These are phyloP conservation scores for Aphrophora alni DNA, from an alignment of 2,888 invertebrate species.

Conservation along the genomic window DNA sequence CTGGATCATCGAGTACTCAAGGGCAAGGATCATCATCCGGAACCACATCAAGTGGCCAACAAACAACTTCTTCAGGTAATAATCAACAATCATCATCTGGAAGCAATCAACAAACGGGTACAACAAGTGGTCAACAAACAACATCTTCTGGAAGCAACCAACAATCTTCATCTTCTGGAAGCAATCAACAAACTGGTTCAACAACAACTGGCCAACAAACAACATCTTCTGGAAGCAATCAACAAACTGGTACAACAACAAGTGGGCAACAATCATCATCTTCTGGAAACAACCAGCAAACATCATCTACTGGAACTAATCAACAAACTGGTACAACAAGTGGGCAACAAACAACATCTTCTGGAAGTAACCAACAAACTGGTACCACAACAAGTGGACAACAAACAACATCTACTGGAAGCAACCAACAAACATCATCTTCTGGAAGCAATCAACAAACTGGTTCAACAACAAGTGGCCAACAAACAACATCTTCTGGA, in stretches of 20 bases:
- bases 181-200: constrained; percentile 40
- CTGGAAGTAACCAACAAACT: constrained; percentile 35
- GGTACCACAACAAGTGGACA: constrained; percentile 6
- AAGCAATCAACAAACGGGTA: constrained; percentile 30
- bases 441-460: constrained; percentile 25
- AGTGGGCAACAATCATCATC: constrained; percentile 37
- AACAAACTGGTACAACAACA: constrained; percentile 40
- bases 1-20: not conserved
- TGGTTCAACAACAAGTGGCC: constrained; percentile 23
- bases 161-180: constrained; percentile 42
- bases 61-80: constrained; percentile 29
- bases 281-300: constrained; percentile 26
- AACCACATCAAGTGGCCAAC: constrained; percentile 36
- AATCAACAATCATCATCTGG: constrained; percentile 19
- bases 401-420: constrained; percentile 19
- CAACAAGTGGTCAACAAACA: constrained; percentile 24
- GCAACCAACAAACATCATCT: constrained; percentile 29
- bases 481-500: constrained; percentile 30
- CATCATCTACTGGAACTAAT: constrained; percentile 19
- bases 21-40: constrained; percentile 37
- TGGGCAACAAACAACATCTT: constrained; percentile 39
- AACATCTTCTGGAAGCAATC: constrained; percentile 33
- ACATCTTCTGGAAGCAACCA: constrained; percentile 38
- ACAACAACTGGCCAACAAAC: constrained; percentile 31
- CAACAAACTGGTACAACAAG: constrained; percentile 16